Base-by-base conservation (phyloP, 2,888 invertebrate genomes). In the Eristalis arbustorum region DNA sequence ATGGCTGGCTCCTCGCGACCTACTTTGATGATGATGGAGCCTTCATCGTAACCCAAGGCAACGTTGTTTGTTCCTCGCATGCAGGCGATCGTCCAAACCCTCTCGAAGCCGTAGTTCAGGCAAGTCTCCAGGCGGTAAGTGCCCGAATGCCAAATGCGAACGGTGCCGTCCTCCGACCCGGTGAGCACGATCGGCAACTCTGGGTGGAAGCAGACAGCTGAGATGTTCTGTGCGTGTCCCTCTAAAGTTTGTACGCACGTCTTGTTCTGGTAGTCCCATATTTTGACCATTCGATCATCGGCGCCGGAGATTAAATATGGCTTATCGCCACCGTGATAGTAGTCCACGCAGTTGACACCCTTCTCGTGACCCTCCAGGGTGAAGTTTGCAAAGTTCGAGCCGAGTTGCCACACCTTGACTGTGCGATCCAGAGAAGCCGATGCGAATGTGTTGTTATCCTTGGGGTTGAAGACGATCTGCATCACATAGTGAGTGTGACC, bases 231-330 rank as follows among this genome's bases (percentile, higher is more conserved):
- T 0, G 98, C 97, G 93, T 99, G 99, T 0, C 99, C 97, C 93
- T 99, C 99, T 84, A 99, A 94, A 0, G 99, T 99, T 92, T 99
- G 99, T 0, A 99, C 99, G 92, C 99, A 99, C 0, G 98, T 99
- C 94, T 99, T 99, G 93, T 99, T 99, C 93, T 99, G 98, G 92
- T 99, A 99, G 92, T 99, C 99, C 99, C 99, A 99, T 90, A 99
- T 99, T 93, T 99, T 99, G 6, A 99, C 98, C 62, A 97, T 94
- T 73, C 98, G 95, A 93, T 99, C 99, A 92, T 99, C 99, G 34
- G 99, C 99, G 2, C 99, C 99, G 69, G 99, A 99, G 91, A 99
- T 99, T 72, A 99, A 94, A 92, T 99, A 99, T 0, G 99, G 99
- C 91, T 99, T 99, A 91, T 99, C 99, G 5, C 99, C 99, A 8